Evolutionary conservation across 2,888 invertebrate genomes (phyloP).

Genomic region (Ophion slaviceki): DNA sequence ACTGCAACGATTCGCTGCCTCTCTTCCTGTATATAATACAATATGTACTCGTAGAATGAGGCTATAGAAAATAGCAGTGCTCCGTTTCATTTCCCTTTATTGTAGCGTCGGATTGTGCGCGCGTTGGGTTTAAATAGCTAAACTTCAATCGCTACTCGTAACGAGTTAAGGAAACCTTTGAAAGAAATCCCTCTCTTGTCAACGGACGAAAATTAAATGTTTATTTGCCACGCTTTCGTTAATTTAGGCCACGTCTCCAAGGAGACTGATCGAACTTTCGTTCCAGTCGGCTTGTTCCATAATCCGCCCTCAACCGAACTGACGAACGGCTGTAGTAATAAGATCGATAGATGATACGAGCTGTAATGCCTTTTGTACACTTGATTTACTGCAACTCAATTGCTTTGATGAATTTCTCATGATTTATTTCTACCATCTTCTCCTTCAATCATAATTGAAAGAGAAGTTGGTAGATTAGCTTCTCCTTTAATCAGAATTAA

Average conservation of each 20-base stretch:
- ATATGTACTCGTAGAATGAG: conserved; percentile 26
- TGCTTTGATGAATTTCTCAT: not conserved
- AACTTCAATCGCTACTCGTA: conserved; percentile 5
- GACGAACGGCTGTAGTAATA: not conserved
- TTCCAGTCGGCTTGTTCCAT: not conserved
- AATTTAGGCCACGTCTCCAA: not conserved
- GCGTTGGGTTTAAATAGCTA: conserved; percentile 19
- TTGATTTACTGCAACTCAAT: not conserved
- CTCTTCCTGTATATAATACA: conserved; percentile 41
- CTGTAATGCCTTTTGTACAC: not conserved
- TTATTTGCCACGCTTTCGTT: conserved; percentile 5
- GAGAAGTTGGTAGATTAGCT: not conserved
- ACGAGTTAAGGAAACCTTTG: not conserved
- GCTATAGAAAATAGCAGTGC: conserved; percentile 28
- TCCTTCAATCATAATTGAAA: not conserved
- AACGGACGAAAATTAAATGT: not conserved
- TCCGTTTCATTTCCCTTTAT: conserved; percentile 28
- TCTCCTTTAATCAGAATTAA: not conserved
- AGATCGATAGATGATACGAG: not conserved
- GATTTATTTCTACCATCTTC: not conserved
- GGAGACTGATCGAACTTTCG: not conserved
- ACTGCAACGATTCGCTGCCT: conserved; percentile 52
- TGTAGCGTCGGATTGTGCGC: conserved; percentile 16
- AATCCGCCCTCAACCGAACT: not conserved
- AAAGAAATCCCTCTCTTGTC: not conserved